These are phyloP conservation scores for Melitaea athalia DNA, from an alignment of 2,888 invertebrate genomes.

Conservation along the genomic window DNA sequence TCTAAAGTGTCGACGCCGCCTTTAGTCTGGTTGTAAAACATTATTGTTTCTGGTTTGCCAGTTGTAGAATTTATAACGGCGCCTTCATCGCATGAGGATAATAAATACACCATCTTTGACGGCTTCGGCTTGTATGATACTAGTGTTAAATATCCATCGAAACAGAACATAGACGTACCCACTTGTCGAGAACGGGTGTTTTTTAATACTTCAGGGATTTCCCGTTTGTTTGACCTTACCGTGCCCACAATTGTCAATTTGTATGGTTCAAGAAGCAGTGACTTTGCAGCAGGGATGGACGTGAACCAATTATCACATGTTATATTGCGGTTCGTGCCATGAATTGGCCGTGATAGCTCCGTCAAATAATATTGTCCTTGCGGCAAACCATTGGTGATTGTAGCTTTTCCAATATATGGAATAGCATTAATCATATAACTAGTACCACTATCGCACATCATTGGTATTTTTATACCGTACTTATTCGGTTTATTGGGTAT, in stretches of 20 bases:
- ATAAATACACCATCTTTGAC: slow-evolving; percentile 39
- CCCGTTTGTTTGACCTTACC: slow-evolving; percentile 48
- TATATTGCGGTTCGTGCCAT: slow-evolving; percentile 6
- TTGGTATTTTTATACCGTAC: slow-evolving; percentile 16
- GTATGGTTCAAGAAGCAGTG: slow-evolving; percentile 46
- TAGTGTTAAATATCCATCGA: slow-evolving; percentile 28
- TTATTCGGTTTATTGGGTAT: slow-evolving; percentile 17
- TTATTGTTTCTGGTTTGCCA: slow-evolving; percentile 15
- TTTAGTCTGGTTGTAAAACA: slow-evolving; percentile 44
- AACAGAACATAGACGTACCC: slow-evolving; percentile 47
- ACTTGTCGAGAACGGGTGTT: slow-evolving; percentile 38
- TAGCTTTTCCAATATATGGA: slow-evolving; percentile 40
- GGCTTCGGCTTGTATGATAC: slow-evolving; percentile 40
- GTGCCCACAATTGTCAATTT: slow-evolving; percentile 49
- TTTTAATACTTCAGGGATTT: slow-evolving; percentile 48
- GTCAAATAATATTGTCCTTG: slow-evolving; percentile 10
- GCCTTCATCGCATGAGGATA: slow-evolving; percentile 39
- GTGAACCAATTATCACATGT: neutral
- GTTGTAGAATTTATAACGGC: slow-evolving; percentile 28
- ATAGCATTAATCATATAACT: slow-evolving; percentile 13
- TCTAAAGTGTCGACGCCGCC: slow-evolving; percentile 44
- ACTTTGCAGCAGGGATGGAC: neutral
- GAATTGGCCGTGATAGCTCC: slow-evolving; percentile 10
- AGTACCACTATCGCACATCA: slow-evolving; percentile 15
- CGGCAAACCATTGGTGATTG: slow-evolving; percentile 11